A percentile compares a stretch with the other conserved stretches of the same genome.
phyloP scores from a whole-genome alignment of 1,140 invertebrate species.

The Drosophila leontia region DNA sequence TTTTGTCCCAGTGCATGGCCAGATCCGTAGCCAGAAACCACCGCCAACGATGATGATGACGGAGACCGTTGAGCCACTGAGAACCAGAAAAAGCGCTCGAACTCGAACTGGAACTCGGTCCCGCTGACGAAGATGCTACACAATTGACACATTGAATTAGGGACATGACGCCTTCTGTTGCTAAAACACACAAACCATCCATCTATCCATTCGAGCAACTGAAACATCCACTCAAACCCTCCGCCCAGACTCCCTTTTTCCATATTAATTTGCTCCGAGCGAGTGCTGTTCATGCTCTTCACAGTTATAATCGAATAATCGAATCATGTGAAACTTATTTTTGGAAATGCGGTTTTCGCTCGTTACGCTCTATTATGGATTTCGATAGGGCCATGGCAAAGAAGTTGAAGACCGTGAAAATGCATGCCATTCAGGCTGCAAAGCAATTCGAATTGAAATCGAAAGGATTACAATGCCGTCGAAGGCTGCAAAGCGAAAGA shows the following conservation, averaged over 20 bases:
- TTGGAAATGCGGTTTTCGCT: constrained; percentile 52
- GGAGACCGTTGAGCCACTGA: constrained; percentile 31
- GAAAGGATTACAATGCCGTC: constrained; percentile 37
- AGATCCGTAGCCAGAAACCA: constrained; percentile 17
- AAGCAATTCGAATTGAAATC: constrained; percentile 20
- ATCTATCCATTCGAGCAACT: constrained; percentile 10
- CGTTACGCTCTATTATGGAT: constrained; percentile 46
- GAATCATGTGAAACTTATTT: constrained; percentile 63
- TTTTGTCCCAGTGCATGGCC: constrained; percentile 11
- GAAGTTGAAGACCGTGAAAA: constrained; percentile 51
- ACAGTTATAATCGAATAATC: constrained; percentile 63
- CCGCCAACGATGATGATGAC: constrained; percentile 51
- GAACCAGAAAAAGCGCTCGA: constrained; percentile 18
- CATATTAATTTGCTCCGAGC: constrained; percentile 28
- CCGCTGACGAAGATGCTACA: constrained; percentile 56
- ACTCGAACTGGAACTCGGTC: background rate
- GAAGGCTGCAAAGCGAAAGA: background rate
- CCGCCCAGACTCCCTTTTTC: constrained; percentile 11
- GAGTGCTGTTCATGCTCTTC: constrained; percentile 51
- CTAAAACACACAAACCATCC: constrained; percentile 42
- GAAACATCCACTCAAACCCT: constrained; percentile 12
- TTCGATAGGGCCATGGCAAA: constrained; percentile 13
- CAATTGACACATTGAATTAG: constrained; percentile 82
- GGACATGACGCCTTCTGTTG: constrained; percentile 75
- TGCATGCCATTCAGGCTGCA: constrained; percentile 26